These are phyloP conservation scores for Vespertilio murinus DNA, from an alignment of 2,797 vertebrate species.

Conservation along the genomic window DNA sequence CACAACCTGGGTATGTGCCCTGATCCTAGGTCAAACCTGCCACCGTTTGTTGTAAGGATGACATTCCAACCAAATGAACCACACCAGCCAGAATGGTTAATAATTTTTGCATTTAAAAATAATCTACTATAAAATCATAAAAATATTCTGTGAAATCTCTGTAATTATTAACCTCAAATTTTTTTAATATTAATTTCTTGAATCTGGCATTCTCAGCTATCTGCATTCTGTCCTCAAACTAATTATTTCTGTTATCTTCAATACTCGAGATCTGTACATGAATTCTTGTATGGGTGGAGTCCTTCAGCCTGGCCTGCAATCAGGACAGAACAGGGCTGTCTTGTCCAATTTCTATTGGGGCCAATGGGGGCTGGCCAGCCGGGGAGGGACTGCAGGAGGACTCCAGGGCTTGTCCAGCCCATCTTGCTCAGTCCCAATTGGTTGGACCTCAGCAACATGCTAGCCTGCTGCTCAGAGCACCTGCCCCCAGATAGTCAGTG, in stretches of 20 bases:
- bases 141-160: not conserved
- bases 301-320: too few relatives aligned
- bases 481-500: too few relatives aligned
- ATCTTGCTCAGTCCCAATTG: too few relatives aligned
- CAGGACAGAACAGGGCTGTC: too few relatives aligned
- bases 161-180: not conserved
- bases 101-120: not conserved
- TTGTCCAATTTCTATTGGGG: accelerated
- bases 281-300: too few relatives aligned
- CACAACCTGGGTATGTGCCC: not conserved
- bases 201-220: not conserved
- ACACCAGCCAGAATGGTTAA: not conserved
- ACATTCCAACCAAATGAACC: not conserved
- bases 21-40: not conserved
- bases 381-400: too few relatives aligned
- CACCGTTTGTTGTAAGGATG: not conserved
- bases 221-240: not conserved
- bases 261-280: not conserved
- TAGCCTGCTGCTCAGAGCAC: too few relatives aligned
- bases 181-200: conserved; percentile 21
- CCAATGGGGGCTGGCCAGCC: too few relatives aligned
- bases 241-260: not conserved
- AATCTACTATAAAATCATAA: not conserved
- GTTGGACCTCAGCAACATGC: too few relatives aligned
- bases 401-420: too few relatives aligned